Evolutionary conservation across 2,888 invertebrate genomes (phyloP).

Genomic region (Orchestes rusci): DNA sequence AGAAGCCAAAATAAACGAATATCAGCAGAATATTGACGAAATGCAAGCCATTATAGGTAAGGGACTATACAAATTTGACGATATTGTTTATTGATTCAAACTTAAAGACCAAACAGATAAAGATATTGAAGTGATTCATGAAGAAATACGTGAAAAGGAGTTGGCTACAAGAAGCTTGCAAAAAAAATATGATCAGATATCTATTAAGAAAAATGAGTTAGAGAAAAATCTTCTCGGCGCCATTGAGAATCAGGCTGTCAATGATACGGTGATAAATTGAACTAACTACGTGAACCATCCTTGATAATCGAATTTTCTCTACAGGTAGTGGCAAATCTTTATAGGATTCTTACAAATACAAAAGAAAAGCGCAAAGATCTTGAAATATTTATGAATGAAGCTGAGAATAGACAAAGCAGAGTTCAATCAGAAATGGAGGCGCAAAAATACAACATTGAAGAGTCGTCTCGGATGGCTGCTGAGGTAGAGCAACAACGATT

Average conservation of each 20-base stretch:
- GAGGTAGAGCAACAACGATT: constrained; percentile 39
- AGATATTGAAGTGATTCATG: constrained; percentile 51
- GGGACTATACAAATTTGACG: too few species aligned
- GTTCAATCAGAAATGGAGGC: constrained; percentile 53
- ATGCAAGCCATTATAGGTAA: constrained; percentile 47
- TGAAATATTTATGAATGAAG: constrained; percentile 35
- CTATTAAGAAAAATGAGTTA: constrained; percentile 49
- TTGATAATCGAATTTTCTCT: neutral
- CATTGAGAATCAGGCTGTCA: constrained; percentile 25
- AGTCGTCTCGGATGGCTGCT: constrained; percentile 37
- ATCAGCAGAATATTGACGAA: constrained; percentile 52
- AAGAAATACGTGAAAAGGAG: constrained; percentile 28
- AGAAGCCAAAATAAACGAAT: constrained; percentile 45
- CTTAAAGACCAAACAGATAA: constrained; percentile 52
- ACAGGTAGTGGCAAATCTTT: constrained; percentile 23
- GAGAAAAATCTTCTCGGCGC: constrained; percentile 49
- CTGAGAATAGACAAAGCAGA: constrained; percentile 54
- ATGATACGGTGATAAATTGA: constrained; percentile 20
- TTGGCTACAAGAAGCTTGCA: constrained; percentile 16
- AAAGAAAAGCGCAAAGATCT: constrained; percentile 45
- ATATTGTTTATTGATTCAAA: too few species aligned
- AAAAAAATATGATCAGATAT: constrained; percentile 48
- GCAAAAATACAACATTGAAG: constrained; percentile 37
- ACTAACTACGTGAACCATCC: too few species aligned
- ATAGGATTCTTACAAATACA: constrained; percentile 14